A percentile compares a stretch with the other conserved stretches of the same genome.
Conservation (phyloP, 2,888 invertebrate species). For the Morpho achilles region DNA sequence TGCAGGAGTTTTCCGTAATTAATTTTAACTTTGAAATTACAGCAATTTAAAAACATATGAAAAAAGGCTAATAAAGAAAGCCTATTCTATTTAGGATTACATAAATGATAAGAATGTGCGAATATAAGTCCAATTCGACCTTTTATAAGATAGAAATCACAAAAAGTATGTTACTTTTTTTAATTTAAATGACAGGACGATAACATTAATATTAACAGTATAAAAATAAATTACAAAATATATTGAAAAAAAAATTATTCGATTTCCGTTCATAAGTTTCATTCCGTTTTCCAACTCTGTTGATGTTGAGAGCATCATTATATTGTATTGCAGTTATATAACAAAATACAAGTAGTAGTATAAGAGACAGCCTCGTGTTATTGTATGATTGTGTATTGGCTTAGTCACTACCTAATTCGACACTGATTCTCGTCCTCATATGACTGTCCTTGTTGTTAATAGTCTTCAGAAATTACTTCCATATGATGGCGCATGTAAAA, state of each 20-base stretch:
- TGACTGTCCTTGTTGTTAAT: neutral
- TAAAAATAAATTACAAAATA: neutral
- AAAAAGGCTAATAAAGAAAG: too few relatives aligned
- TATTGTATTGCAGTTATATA: conserved; percentile 1
- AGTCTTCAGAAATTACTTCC: neutral
- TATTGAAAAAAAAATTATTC: neutral
- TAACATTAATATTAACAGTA: too few relatives aligned
- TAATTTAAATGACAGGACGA: too few relatives aligned
- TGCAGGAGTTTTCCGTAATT: too few relatives aligned
- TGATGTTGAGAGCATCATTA: conserved; percentile 3
- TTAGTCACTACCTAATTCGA: neutral
- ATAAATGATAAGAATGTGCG: too few relatives aligned
- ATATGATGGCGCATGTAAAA: too few relatives aligned
- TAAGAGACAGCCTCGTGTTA: neutral
- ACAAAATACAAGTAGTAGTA: neutral
- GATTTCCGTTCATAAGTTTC: neutral
- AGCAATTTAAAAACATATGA: too few relatives aligned
- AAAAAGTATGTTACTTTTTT: too few relatives aligned
- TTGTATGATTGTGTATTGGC: neutral
- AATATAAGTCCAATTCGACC: too few relatives aligned
- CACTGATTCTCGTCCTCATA: neutral
- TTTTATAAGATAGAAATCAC: too few relatives aligned
- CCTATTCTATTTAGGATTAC: too few relatives aligned
- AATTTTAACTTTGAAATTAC: too few relatives aligned
- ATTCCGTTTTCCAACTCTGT: neutral